These are phyloP conservation scores for Saccostrea cuccullata DNA, from an alignment of 1,140 invertebrate species.

Conservation along the genomic window DNA sequence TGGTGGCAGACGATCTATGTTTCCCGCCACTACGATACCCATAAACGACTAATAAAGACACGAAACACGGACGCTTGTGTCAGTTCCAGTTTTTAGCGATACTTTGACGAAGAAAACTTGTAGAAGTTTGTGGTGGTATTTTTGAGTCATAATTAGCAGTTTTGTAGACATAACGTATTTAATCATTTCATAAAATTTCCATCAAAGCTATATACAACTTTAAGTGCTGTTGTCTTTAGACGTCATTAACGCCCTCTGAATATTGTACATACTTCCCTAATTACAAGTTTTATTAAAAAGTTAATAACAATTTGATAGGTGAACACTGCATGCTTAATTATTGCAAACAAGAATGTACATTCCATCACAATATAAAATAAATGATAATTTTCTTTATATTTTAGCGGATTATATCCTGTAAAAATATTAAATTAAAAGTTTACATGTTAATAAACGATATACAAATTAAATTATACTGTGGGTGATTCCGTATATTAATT, in stretches of 20 bases:
- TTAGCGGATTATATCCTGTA: too few relatives aligned
- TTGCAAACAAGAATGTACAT: too few relatives aligned
- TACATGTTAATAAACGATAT: too few relatives aligned
- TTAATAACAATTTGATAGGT: background rate
- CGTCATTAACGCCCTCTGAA: background rate
- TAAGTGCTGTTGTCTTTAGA: background rate
- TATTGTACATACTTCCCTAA: background rate
- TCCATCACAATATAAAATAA: too few relatives aligned
- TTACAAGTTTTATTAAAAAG: background rate
- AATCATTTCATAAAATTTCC: constrained; percentile 28
- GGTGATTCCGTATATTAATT: too few relatives aligned
- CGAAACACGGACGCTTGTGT: background rate
- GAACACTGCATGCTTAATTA: too few relatives aligned
- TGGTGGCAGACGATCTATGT: constrained; percentile 28
- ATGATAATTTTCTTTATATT: too few relatives aligned
- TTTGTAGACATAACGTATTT: constrained; percentile 27
- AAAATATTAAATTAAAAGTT: too few relatives aligned
- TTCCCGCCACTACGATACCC: constrained; percentile 33
- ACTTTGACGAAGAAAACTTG: constrained; percentile 35
- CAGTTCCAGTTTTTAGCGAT: constrained; percentile 20
- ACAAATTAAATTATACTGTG: too few relatives aligned
- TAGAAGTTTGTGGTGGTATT: constrained; percentile 10
- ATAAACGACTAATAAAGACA: constrained; percentile 28
- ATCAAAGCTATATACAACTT: background rate
- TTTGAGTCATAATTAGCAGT: background rate